Evolutionary conservation across 2,888 invertebrate genomes (phyloP).

Genomic region (Spisula subtruncata): DNA sequence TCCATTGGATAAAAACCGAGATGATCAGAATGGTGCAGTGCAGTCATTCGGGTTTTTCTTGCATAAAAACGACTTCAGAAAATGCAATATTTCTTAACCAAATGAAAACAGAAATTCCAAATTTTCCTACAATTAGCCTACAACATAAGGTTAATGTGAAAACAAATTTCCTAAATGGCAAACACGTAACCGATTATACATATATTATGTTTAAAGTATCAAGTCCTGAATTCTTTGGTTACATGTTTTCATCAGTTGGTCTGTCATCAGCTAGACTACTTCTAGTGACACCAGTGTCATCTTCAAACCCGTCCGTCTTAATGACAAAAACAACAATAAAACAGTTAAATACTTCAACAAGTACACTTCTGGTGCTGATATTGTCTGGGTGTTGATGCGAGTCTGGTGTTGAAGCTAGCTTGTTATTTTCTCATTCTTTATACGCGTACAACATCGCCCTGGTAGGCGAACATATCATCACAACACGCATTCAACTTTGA

Average conservation of each 20-base stretch:
- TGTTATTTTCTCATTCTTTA: background rate
- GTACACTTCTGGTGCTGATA: background rate
- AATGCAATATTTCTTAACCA: no score
- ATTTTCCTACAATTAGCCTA: no score
- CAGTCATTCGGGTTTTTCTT: no score
- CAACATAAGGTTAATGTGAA: no score
- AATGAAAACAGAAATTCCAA: no score
- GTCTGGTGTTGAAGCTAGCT: background rate
- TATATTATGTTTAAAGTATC: background rate
- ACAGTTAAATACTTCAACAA: background rate
- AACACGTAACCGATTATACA: background rate
- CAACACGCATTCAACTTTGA: conserved; percentile 29
- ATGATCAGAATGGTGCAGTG: no score
- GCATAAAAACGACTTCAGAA: no score
- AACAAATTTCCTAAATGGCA: background rate
- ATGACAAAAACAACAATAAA: conserved; percentile 13
- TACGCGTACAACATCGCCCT: background rate
- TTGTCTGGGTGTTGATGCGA: no score
- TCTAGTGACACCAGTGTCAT: background rate
- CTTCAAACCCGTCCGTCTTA: background rate
- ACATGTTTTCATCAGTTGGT: background rate
- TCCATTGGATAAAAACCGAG: no score
- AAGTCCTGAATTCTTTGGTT: background rate
- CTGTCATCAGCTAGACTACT: background rate
- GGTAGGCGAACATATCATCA: conserved; percentile 4